Evolutionary conservation across 35 echinoderm and acorn worm genomes (phyloP), one percentile per base, ranked within the genome.

Genomic region (Ophioderma brevispina): DNA sequence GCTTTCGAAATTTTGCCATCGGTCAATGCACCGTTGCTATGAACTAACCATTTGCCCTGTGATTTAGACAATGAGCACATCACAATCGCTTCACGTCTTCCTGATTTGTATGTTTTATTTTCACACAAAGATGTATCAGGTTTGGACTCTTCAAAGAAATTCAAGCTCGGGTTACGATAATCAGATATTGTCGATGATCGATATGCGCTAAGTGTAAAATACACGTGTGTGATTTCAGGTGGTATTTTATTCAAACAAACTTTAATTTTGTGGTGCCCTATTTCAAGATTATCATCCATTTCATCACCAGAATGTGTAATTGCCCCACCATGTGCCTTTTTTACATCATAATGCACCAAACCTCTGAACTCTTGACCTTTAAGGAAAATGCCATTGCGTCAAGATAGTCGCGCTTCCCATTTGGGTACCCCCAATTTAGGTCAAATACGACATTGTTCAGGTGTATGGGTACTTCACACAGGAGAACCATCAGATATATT

Each of bases 401-500:
- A 21, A 87, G 75, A 32, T 39, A 87, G 41, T 87, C 85, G 28
- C 25, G 38, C 0, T 75, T 75, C 1, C 32, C 37, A 17, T 49
- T 17, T 11, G 85, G 85, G 15, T 40, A 87, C 18, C 85, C 85
- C 70, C 64, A 87, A 75, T 78, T 23, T 2, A 87, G 85, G 35
- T 87, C 85, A 37, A 87, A 87, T 31, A 87, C 85, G 33, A 87
- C 85, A 31, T 87, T 87, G 64, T 41, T 87, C 0, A 87, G 70
- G 39, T 79, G 37, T 35, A 21, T 77, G 1, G 64, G 85, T 25
- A 77, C 39, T 33, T 64, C 64, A 75, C 40, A 87, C 64, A 87
- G 40, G 38, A 87, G 85, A 39, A 64, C 33, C 39, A 64, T 87
- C 34, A 87, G 56, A 75, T 78, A 52, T 18, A 87, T 41, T 38